Percentiles rank a stretch among this genome's conserved stretches.
phyloP scores from a whole-genome alignment of 2,113 vertebrate genomes.

The Genyomyrus donnyi region DNA sequence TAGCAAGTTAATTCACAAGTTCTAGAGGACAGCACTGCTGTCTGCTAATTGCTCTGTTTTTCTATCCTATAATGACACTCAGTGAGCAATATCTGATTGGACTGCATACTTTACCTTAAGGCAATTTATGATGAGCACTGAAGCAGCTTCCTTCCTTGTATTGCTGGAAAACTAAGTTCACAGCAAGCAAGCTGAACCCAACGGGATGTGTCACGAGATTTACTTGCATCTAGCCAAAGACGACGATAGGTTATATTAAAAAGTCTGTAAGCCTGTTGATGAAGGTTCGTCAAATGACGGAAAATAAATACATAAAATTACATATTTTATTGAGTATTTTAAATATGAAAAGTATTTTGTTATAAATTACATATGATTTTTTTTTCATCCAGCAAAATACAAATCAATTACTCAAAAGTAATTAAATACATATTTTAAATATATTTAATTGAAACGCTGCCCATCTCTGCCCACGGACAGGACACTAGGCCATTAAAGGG shows the following conservation, averaged over 20 bases:
- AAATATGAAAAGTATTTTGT: neutral
- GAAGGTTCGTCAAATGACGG: neutral
- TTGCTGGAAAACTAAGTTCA: neutral
- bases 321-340: neutral
- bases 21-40: neutral
- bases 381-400: neutral
- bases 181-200: neutral
- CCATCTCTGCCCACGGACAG: neutral
- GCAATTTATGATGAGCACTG: neutral
- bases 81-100: neutral
- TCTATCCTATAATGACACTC: neutral
- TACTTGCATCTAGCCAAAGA: neutral
- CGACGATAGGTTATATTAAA: too few species aligned
- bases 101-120: neutral
- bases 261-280: neutral
- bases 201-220: neutral
- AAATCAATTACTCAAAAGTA: neutral
- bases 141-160: neutral
- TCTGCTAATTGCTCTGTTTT: neutral
- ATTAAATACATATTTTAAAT: neutral
- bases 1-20: neutral
- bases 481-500: neutral
- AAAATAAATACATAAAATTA: neutral
- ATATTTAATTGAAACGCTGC: neutral
- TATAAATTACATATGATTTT: neutral